Evolutionary conservation across 2,888 invertebrate genomes (phyloP), one percentile per base, ranked within the genome.

Genomic region (Leptopilina drosophilae): DNA sequence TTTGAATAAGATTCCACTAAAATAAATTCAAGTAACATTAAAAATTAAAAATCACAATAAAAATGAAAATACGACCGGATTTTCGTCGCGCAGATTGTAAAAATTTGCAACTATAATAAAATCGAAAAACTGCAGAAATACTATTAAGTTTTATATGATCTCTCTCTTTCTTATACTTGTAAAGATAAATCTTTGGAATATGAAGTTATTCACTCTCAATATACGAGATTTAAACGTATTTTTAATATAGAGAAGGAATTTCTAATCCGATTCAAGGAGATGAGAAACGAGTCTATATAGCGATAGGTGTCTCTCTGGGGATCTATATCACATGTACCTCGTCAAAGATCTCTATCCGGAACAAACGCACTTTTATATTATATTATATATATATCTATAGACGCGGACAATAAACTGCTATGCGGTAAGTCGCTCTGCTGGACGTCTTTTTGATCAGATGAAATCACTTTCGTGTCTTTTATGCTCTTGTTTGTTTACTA

Each of bases 331-430:
- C 69, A 53, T 20, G 49, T 69, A 73, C 26, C 53, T 59, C 67
- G 67, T 67, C 49, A 69, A 53, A 56, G 73, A 73, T 73, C 73
- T 59, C 8, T 73, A 73, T 73, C 56, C 26, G n/a, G 69, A 33
- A 56, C 73, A 73, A 73, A 56, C 56, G 73, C 73, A 73, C 73
- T 73, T 73, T 73, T 73, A 73, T 59, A 59, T 49, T 49, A 49
- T 49, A 11, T 12, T 11, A 49, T 42, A 56, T n/a, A n/a, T 73
- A 56, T 56, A 73, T 56, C 26, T 73, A 56, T 73, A 73, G 56
- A 73, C 56, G 73, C 53, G 73, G 26, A 73, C 73, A 73, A 73
- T 73, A 73, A 49, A 73, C 53, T 42, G 42, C 42, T 53, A 14
- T 33, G 56, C 56, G 33, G 73, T 73, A 73, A 73, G 73, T 73